phyloP scores from a whole-genome alignment of 2,797 vertebrate species.

The Mormyrops boulengeri region DNA sequence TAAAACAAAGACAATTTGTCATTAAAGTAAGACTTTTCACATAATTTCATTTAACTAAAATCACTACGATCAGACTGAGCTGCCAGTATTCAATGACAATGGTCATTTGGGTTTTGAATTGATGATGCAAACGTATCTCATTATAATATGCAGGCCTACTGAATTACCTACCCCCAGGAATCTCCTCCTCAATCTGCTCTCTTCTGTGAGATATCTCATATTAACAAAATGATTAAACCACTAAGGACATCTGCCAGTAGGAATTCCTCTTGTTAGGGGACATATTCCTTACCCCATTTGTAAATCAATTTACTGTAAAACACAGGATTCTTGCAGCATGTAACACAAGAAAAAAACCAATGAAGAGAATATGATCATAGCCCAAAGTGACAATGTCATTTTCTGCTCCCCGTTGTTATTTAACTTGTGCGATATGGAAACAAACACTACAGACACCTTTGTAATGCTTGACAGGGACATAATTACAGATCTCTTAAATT shows the following conservation, averaged over 20 bases:
- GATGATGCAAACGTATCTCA: not conserved
- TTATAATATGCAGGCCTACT: not conserved
- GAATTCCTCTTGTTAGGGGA: not conserved
- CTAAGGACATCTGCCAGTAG: not conserved
- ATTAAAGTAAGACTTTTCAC: not conserved
- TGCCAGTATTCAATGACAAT: not conserved
- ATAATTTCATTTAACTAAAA: not conserved
- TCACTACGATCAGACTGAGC: not conserved
- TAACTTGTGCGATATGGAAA: not conserved
- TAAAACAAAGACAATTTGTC: not conserved
- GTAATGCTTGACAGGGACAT: not conserved
- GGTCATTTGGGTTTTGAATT: not conserved
- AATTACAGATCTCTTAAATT: constrained; percentile 9
- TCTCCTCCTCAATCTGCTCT: not conserved
- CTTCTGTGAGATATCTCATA: not conserved
- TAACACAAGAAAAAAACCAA: not conserved
- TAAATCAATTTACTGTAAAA: constrained; percentile 8
- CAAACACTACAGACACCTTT: not conserved
- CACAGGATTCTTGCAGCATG: not conserved
- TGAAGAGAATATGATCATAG: not conserved
- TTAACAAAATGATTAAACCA: not conserved
- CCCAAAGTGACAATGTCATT: not conserved
- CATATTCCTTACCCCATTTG: not conserved
- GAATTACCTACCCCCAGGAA: not conserved
- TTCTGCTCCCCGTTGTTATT: not conserved